A percentile compares a stretch with the other conserved stretches of the same genome.
These are phyloP conservation scores for Ennomos erosarius DNA, from an alignment of 2,888 invertebrate species.

Conservation along the genomic window DNA sequence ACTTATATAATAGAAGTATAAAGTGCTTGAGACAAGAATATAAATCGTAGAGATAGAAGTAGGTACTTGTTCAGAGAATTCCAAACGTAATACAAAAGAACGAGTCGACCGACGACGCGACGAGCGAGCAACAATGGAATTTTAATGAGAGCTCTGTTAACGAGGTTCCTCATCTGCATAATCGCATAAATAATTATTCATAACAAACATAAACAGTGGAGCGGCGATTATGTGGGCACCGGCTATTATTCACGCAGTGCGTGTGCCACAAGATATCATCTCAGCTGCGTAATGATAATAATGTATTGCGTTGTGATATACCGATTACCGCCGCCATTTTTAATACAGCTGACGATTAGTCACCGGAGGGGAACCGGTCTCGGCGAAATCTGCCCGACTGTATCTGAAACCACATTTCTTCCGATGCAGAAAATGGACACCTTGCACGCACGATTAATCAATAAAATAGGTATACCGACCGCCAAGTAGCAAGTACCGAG, in stretches of 20 bases:
- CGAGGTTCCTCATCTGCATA: constrained; percentile 75
- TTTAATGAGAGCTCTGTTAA: constrained; percentile 76
- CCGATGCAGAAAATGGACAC: constrained; percentile 43
- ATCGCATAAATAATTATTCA: constrained; percentile 77
- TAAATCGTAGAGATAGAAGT: constrained; percentile 34
- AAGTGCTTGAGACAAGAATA: constrained; percentile 28
- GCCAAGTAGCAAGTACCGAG: constrained; percentile 21
- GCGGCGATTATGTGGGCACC: constrained; percentile 55
- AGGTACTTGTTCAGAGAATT: constrained; percentile 55
- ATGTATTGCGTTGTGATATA: constrained; percentile 52
- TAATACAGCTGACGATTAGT: constrained; percentile 54
- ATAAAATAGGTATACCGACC: too few relatives aligned
- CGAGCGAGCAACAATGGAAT: constrained; percentile 73
- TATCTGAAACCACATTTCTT: constrained; percentile 47
- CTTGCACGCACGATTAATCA: constrained; percentile 29
- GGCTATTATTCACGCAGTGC: constrained; percentile 54
- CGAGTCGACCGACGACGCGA: constrained; percentile 53
- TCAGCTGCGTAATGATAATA: constrained; percentile 57
- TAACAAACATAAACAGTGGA: constrained; percentile 68
- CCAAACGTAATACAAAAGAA: constrained; percentile 64
- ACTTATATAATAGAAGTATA: constrained; percentile 8
- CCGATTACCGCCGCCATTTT: constrained; percentile 46
- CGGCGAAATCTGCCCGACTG: constrained; percentile 43
- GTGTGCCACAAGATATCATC: constrained; percentile 54
- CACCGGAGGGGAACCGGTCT: constrained; percentile 52